Percentiles rank a stretch among this genome's conserved stretches.
Conservation (phyloP, 1,140 invertebrate genomes). For the Hesperophylax magnus region DNA sequence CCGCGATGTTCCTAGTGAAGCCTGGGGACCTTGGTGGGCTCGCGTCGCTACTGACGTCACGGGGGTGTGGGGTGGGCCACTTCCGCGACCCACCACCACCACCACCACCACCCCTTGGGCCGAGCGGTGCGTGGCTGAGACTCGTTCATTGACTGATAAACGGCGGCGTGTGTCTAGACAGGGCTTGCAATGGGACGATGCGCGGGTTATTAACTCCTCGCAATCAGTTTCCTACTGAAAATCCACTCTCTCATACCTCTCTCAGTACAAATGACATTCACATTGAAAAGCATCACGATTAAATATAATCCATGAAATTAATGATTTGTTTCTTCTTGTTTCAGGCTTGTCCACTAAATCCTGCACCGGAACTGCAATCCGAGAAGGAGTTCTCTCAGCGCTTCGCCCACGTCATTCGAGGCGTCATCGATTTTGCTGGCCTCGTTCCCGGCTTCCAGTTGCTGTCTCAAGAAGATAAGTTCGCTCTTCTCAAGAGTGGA, state of each 20-base stretch:
- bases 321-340: slow-evolving; percentile 20
- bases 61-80: slow-evolving; percentile 5
- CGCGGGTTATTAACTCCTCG: slow-evolving; percentile 16
- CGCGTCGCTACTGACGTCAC: slow-evolving; percentile 26
- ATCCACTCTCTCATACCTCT: background rate
- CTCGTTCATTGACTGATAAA: slow-evolving; percentile 41
- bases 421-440: slow-evolving; percentile 98
- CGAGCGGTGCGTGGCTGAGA: slow-evolving; percentile 28
- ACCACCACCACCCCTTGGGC: slow-evolving; percentile 7
- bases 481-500: slow-evolving; percentile 95
- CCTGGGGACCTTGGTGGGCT: slow-evolving; percentile 20
- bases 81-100: background rate
- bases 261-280: background rate
- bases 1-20: slow-evolving; percentile 27
- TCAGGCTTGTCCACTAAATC: slow-evolving; percentile 95
- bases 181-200: slow-evolving; percentile 4
- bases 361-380: slow-evolving; percentile 90
- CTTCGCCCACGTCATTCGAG: slow-evolving; percentile 95
- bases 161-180: slow-evolving; percentile 19
- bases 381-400: slow-evolving; percentile 94
- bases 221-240: background rate
- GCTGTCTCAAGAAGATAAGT: slow-evolving; percentile 96
- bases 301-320: no score
- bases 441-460: slow-evolving; percentile 96
- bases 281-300: no score